Conservation (phyloP, 2,113 vertebrate species). For the Chunga burmeisteri region DNA sequence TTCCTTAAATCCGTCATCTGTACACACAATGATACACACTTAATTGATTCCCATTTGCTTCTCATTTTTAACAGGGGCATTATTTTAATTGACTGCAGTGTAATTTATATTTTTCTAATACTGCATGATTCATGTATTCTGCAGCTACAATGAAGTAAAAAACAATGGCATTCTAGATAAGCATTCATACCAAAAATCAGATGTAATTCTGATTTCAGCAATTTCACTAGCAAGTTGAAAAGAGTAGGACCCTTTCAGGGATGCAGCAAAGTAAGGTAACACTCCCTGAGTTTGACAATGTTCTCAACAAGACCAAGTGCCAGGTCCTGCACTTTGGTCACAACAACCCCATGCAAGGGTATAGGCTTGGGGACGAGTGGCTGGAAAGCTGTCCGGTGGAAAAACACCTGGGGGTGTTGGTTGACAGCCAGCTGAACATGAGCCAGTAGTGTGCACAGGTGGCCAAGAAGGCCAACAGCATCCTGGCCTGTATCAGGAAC, state of each 20-base stretch:
- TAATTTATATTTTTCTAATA: not conserved
- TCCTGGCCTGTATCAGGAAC: too few relatives aligned
- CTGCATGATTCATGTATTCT: not conserved
- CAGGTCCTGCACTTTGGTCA: too few relatives aligned
- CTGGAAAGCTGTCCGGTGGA: too few relatives aligned
- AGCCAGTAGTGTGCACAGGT: too few relatives aligned
- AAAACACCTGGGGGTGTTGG: too few relatives aligned
- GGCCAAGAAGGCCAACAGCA: too few relatives aligned
- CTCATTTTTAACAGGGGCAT: not conserved
- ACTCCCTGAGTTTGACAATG: not conserved
- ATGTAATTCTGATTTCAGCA: not conserved
- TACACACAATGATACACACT: not conserved
- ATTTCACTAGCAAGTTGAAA: not conserved
- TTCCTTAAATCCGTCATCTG: not conserved
- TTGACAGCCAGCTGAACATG: too few relatives aligned
- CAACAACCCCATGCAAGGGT: too few relatives aligned
- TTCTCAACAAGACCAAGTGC: not conserved
- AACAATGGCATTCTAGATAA: not conserved
- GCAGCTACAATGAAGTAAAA: not conserved
- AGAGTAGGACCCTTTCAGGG: not conserved
- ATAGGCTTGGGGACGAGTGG: too few relatives aligned
- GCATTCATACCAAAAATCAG: not conserved
- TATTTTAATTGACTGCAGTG: not conserved
- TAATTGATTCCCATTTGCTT: not conserved
- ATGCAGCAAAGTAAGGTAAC: not conserved